Evolutionary conservation across 2,797 vertebrate genomes (phyloP).

Genomic region (Lophotriccus pileatus): DNA sequence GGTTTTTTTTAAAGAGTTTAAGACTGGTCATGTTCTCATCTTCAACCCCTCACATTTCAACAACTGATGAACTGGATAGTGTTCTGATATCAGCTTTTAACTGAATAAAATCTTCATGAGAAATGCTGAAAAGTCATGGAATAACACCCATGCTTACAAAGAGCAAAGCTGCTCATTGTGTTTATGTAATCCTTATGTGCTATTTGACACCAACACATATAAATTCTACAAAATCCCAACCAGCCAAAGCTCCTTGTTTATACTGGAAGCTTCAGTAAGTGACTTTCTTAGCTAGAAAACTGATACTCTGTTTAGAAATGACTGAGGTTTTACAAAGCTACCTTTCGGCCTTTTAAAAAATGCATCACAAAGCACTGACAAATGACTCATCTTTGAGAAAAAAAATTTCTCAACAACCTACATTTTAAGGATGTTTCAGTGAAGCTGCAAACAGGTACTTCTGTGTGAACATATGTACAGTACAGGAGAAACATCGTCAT

Average conservation of each 20-base stretch:
- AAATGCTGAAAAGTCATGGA: neutral
- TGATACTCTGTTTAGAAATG: neutral
- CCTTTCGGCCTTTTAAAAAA: neutral
- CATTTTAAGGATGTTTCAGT: neutral
- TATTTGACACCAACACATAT: neutral
- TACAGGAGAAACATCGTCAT: neutral
- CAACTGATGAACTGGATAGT: neutral
- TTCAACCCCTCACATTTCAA: neutral
- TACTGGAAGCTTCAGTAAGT: neutral
- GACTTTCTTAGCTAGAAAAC: neutral
- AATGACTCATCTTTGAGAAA: neutral
- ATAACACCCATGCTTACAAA: neutral
- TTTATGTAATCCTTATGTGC: neutral
- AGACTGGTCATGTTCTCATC: neutral
- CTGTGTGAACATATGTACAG: neutral
- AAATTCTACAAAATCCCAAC: neutral
- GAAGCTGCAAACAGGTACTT: neutral
- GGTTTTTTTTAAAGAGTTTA: fast-evolving
- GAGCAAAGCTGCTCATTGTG: neutral
- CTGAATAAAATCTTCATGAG: neutral
- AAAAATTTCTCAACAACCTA: neutral
- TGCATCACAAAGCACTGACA: neutral
- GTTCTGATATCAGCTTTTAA: neutral
- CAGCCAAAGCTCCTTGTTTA: neutral
- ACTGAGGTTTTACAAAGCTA: neutral